A percentile compares a stretch with the other conserved stretches of the same genome.
Evolutionary conservation across 1,140 invertebrate species (phyloP).

Genomic region (Holotrichia oblita): DNA sequence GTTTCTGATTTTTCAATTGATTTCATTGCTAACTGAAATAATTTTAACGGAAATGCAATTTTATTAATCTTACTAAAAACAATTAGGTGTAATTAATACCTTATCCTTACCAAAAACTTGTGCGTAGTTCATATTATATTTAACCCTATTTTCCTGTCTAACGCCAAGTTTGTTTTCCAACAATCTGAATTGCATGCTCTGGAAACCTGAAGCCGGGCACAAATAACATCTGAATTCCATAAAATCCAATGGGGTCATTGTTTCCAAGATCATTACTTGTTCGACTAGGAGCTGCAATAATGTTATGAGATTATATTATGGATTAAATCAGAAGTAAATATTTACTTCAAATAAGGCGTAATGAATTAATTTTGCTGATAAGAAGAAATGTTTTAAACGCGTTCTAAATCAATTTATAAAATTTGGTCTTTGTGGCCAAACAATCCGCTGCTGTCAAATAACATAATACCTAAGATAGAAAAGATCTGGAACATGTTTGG

Average conservation of each 20-base stretch:
- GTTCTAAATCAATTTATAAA: no score
- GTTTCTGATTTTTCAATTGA: conserved; percentile 80
- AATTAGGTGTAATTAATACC: conserved; percentile 42
- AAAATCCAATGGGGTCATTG: conserved; percentile 97
- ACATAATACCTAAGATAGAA: no score
- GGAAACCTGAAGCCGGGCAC: conserved; percentile 96
- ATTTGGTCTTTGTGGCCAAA: no score
- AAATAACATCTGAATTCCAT: conserved; percentile 95
- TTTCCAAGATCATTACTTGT: conserved; percentile 97
- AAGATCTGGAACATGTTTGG: no score
- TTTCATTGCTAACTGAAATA: conserved; percentile 70
- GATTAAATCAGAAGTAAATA: no score
- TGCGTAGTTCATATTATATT: conserved; percentile 93
- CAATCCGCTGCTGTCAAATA: no score
- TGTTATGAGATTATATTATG: neutral
- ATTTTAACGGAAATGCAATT: no score
- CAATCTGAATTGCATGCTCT: conserved; percentile 95
- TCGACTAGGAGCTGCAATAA: conserved; percentile 85
- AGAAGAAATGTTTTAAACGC: no score
- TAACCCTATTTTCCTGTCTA: conserved; percentile 85
- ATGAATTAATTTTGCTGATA: no score
- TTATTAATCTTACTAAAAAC: no score
- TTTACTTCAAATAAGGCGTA: no score
- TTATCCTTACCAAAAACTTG: conserved; percentile 84
- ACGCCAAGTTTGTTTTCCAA: conserved; percentile 97